phyloP scores from a whole-genome alignment of 2,888 invertebrate species.

The Catonia carolina region DNA sequence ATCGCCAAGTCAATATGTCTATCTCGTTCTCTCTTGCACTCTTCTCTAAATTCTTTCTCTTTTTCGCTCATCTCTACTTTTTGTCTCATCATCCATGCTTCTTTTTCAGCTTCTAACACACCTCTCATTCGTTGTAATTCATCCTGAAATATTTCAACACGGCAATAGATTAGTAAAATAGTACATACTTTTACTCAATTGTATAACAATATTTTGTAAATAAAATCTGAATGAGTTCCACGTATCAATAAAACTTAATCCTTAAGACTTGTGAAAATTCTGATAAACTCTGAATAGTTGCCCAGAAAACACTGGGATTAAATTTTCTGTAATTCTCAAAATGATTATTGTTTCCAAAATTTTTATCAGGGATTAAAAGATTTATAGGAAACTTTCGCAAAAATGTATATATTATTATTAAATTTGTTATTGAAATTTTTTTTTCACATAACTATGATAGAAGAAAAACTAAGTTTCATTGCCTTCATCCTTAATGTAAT shows the following conservation, averaged over 20 bases:
- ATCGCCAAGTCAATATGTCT: conserved; percentile 69
- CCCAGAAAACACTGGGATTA: no score
- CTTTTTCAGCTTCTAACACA: conserved; percentile 54
- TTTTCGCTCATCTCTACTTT: conserved; percentile 54
- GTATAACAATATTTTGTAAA: background rate
- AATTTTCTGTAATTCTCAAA: no score
- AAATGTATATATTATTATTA: no score
- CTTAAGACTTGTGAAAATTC: background rate
- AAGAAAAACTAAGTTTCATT: no score
- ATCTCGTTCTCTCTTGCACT: conserved; percentile 66
- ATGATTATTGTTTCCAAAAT: no score
- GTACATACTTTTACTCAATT: background rate
- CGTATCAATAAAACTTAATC: no score
- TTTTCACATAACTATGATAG: no score
- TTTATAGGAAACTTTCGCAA: no score
- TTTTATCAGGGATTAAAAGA: no score
- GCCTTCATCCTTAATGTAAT: no score
- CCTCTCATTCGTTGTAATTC: conserved; percentile 53
- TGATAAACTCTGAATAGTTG: background rate
- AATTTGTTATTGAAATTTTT: no score
- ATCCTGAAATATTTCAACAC: conserved; percentile 41
- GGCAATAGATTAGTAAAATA: background rate
- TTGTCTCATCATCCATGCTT: conserved; percentile 59
- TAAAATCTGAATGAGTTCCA: no score
- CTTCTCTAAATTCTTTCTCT: conserved; percentile 60